Evolutionary conservation across 2,113 vertebrate genomes (phyloP).

Genomic region (Ibidorhyncha struthersii): DNA sequence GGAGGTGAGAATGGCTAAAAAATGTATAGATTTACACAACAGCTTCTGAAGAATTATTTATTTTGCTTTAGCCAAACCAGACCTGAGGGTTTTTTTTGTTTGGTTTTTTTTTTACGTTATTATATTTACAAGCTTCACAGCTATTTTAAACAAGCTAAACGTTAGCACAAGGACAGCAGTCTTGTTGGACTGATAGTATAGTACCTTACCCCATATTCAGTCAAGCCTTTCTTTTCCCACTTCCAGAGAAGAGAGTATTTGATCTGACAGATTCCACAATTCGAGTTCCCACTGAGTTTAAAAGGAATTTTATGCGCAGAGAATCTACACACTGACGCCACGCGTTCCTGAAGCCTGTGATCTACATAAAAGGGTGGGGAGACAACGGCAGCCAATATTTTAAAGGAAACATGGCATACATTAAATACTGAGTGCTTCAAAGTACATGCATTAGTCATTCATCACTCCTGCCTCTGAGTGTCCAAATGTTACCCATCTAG

Average conservation of each 20-base stretch:
- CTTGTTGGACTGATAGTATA: not conserved
- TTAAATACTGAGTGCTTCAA: not conserved
- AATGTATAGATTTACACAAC: not conserved
- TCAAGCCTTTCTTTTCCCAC: not conserved
- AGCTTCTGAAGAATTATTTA: not conserved
- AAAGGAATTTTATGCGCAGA: not conserved
- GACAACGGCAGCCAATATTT: not conserved
- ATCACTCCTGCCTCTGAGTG: not conserved
- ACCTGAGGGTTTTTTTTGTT: fast-evolving
- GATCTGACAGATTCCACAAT: not conserved
- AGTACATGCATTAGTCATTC: not conserved
- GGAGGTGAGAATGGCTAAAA: not conserved
- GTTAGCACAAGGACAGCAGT: not conserved
- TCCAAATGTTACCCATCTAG: not conserved
- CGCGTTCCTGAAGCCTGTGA: not conserved
- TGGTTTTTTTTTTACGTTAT: not conserved
- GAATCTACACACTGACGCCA: not conserved
- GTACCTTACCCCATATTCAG: not conserved
- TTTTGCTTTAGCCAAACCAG: not conserved
- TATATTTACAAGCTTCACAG: not conserved
- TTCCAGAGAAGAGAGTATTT: not conserved
- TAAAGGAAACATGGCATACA: not conserved
- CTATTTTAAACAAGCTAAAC: not conserved
- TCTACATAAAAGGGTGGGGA: not conserved
- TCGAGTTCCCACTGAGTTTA: not conserved